Evolutionary conservation across 2,888 invertebrate genomes (phyloP).

Genomic region (Idaea straminata): DNA sequence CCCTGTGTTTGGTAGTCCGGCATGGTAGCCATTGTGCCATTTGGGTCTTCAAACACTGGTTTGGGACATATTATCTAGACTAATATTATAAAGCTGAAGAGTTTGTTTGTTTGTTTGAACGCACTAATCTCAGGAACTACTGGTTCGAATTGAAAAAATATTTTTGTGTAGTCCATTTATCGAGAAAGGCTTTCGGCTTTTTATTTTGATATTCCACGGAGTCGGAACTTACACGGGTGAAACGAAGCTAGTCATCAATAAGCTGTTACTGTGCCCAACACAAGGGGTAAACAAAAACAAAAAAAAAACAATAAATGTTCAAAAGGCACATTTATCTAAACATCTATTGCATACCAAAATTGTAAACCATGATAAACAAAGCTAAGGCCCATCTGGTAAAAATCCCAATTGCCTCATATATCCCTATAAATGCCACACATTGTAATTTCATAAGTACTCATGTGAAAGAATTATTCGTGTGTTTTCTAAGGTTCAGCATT

Average conservation of each 20-base stretch:
- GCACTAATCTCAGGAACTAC: no score
- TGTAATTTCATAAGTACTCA: neutral
- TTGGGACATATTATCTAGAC: neutral
- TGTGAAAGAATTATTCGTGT: neutral
- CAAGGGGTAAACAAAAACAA: neutral
- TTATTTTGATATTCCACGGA: no score
- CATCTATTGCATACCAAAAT: neutral
- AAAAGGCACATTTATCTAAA: neutral
- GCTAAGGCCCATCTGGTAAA: neutral
- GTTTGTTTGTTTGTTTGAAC: no score
- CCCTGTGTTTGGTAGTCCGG: no score
- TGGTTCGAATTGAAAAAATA: no score
- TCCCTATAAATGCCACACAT: neutral
- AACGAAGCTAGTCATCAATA: no score
- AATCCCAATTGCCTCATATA: neutral
- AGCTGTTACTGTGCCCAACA: neutral
- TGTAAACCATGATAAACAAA: neutral
- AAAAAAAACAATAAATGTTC: neutral
- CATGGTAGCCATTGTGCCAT: no score
- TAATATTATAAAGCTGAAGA: no score
- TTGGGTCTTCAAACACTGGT: no score
- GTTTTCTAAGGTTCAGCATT: neutral
- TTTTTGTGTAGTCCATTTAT: no score
- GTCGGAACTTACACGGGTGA: no score
- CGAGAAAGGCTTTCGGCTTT: no score